phyloP scores from a whole-genome alignment of 2,113 vertebrate species.

The Ageneiosus marmoratus region DNA sequence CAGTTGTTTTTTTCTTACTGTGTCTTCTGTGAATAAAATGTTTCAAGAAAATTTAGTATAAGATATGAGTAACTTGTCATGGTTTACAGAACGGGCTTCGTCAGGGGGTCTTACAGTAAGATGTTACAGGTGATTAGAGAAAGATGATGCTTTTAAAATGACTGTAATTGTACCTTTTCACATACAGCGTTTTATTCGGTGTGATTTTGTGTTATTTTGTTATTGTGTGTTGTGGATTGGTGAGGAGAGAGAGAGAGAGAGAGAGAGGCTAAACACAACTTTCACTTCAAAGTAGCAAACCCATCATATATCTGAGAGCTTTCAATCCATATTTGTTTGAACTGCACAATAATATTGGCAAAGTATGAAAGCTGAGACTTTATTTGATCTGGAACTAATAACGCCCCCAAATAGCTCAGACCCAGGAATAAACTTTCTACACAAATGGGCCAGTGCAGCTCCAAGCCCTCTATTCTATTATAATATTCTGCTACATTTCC shows the following conservation, averaged over 20 bases:
- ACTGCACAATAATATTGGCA: conserved; percentile 17
- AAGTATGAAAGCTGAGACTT: conserved; percentile 4
- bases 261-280: not conserved
- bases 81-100: no score
- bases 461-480: not conserved
- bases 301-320: not conserved
- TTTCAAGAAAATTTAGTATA: no score
- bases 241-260: not conserved
- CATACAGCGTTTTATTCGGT: not conserved
- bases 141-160: not conserved
- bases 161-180: not conserved
- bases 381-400: conserved; percentile 15
- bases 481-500: not conserved
- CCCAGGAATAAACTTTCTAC: conserved; percentile 5
- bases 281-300: not conserved
- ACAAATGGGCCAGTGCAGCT: not conserved
- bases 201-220: not conserved
- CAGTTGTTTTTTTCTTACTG: no score
- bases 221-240: not conserved
- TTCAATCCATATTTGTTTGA: conserved; percentile 25
- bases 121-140: not conserved
- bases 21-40: no score
- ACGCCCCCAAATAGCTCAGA: not conserved
- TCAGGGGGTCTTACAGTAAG: not conserved
- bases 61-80: no score